Percentiles rank a stretch among this genome's conserved stretches.
Evolutionary conservation across 2,888 invertebrate species (phyloP).

Genomic region (Digitonthophagus gazella): DNA sequence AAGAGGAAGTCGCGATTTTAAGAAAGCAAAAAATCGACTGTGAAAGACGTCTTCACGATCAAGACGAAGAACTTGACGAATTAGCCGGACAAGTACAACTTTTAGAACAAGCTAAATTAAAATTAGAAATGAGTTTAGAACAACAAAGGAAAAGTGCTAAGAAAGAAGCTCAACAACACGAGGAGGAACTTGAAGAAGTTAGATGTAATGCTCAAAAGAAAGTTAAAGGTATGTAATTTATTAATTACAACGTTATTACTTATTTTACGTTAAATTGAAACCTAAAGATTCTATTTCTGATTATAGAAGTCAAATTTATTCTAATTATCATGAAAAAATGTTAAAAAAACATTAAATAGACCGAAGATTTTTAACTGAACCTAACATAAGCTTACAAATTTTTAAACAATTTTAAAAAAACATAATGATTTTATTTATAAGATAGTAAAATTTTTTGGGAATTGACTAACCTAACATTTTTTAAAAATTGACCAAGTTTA

Average conservation of each 20-base stretch:
- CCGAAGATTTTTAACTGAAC: background rate
- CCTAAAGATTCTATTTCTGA: no score
- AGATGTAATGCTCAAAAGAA: constrained; percentile 89
- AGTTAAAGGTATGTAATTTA: constrained; percentile 65
- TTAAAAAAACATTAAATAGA: background rate
- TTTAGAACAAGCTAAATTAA: constrained; percentile 87
- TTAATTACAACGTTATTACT: background rate
- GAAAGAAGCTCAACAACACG: constrained; percentile 84
- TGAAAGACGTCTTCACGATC: constrained; percentile 79
- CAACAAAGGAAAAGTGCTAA: constrained; percentile 88
- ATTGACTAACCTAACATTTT: no score
- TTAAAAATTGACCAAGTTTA: no score
- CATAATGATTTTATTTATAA: background rate
- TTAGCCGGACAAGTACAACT: constrained; percentile 77
- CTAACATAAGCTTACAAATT: no score
- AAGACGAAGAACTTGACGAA: constrained; percentile 95
- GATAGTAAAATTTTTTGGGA: background rate
- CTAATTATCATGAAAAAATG: no score
- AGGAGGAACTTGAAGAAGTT: constrained; percentile 91
- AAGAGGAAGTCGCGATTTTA: constrained; percentile 80
- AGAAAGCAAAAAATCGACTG: constrained; percentile 83
- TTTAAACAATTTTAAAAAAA: no score
- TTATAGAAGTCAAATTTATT: no score
- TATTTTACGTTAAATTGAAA: no score
- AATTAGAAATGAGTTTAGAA: constrained; percentile 91